Percentiles rank a stretch among this genome's conserved stretches.
phyloP scores from a whole-genome alignment of 1,140 invertebrate genomes.

The Drosophila mojavensis region DNA sequence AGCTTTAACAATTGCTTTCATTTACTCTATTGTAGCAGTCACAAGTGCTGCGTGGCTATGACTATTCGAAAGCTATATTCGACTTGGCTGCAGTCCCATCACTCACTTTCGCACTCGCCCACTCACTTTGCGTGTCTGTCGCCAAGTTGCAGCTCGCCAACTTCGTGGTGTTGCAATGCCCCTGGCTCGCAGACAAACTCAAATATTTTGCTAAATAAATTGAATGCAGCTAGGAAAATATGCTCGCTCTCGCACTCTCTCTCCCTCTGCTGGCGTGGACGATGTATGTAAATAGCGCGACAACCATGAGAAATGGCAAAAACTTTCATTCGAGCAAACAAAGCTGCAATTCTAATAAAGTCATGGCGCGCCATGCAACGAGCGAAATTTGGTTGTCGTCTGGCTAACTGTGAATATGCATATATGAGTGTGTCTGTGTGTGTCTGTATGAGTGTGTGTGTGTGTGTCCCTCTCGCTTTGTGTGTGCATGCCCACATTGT shows the following conservation, averaged over 20 bases:
- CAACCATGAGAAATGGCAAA: conserved; percentile 24
- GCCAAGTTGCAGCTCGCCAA: conserved; percentile 4
- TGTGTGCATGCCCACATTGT: conserved; percentile 7
- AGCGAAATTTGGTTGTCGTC: conserved; percentile 30
- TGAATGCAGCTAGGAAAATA: conserved; percentile 9
- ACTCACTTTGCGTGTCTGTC: conserved; percentile 5
- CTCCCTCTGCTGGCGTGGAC: not conserved
- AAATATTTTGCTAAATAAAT: conserved; percentile 55
- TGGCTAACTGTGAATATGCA: conserved; percentile 19
- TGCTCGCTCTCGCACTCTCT: not conserved
- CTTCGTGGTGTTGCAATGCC: conserved; percentile 21
- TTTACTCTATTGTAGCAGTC: too few species aligned
- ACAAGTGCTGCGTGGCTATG: too few species aligned
- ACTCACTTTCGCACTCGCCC: too few species aligned
- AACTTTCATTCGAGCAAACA: conserved; percentile 55
- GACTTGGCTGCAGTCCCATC: too few species aligned
- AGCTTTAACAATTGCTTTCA: too few species aligned
- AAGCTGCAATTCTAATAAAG: conserved; percentile 59
- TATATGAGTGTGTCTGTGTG: not conserved
- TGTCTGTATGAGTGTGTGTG: conserved; percentile 1
- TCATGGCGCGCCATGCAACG: conserved; percentile 27
- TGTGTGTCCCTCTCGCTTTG: conserved; percentile 4
- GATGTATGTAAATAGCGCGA: not conserved
- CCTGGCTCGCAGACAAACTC: not conserved
- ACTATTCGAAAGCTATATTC: too few species aligned